Percentiles rank a stretch among this genome's conserved stretches.
phyloP scores from a whole-genome alignment of 2,888 invertebrate species.

The Leucoma salicis region DNA sequence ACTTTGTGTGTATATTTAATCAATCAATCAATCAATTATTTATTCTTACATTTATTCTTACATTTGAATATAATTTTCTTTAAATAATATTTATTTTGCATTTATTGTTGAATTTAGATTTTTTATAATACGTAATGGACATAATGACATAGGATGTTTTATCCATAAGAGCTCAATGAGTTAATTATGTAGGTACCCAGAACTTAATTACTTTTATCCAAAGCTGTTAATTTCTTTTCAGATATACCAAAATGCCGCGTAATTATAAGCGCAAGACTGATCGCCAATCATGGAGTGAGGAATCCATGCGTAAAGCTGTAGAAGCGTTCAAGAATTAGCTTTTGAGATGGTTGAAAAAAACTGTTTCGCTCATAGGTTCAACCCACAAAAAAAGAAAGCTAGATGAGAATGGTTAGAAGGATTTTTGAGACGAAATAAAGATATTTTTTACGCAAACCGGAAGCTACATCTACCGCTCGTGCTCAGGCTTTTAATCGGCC shows the following conservation, averaged over 20 bases:
- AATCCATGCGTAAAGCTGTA: too few relatives aligned
- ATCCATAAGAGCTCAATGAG: conserved; percentile 3
- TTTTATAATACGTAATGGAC: too few relatives aligned
- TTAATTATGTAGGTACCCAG: too few relatives aligned
- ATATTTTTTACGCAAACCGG: conserved; percentile 17
- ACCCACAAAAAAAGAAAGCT: conserved; percentile 10
- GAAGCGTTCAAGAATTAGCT: too few relatives aligned
- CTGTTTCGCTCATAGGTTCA: conserved; percentile 13
- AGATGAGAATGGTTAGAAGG: conserved; percentile 17
- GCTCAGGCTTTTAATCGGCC: conserved; percentile 3
- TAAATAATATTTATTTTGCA: too few relatives aligned
- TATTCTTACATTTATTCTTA: too few relatives aligned
- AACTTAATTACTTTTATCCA: too few relatives aligned
- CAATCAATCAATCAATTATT: too few relatives aligned
- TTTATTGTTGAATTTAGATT: too few relatives aligned
- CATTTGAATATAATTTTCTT: too few relatives aligned
- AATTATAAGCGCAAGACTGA: conserved; percentile 12
- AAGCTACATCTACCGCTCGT: conserved; percentile 20
- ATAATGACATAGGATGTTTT: conserved; percentile 11
- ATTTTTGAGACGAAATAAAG: conserved; percentile 16
- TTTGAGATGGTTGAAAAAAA: too few relatives aligned
- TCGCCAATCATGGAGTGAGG: conserved; percentile 11
- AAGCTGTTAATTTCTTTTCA: conserved; percentile 1
- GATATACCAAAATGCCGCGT: conserved; percentile 10
- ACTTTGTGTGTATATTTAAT: too few relatives aligned